Evolutionary conservation across 2,797 vertebrate genomes (phyloP).

Genomic region (Sebastes umbrosus): DNA sequence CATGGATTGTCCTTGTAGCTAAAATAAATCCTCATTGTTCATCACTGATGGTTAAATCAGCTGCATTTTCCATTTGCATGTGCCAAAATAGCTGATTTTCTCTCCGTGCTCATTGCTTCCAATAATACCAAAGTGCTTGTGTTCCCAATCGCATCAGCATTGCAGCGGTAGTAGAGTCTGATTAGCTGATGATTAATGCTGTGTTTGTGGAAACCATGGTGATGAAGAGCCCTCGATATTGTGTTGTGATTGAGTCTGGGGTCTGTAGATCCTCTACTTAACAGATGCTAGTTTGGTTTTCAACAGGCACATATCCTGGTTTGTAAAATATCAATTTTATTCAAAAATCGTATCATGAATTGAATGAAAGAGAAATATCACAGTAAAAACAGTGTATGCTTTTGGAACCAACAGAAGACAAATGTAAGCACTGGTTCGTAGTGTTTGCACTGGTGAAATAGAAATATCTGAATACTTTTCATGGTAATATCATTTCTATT

Average conservation of each 20-base stretch:
- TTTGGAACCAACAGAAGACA: neutral
- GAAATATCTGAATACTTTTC: neutral
- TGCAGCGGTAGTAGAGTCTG: neutral
- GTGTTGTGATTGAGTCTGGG: neutral
- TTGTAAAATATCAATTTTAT: neutral
- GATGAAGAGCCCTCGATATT: conserved; percentile 2
- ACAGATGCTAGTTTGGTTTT: neutral
- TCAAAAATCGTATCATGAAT: neutral
- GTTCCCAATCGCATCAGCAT: neutral
- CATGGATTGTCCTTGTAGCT: neutral
- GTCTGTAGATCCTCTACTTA: neutral
- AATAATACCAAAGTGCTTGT: neutral
- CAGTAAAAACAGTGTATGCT: neutral
- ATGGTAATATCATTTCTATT: neutral
- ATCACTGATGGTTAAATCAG: neutral
- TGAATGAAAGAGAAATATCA: neutral
- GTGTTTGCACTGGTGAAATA: neutral
- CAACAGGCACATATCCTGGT: neutral
- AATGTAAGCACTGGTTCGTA: neutral
- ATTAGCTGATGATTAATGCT: conserved; percentile 31
- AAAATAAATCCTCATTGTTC: neutral
- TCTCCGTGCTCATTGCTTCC: neutral
- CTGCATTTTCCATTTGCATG: neutral
- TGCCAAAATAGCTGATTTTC: neutral
- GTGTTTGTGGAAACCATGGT: conserved; percentile 25